Percentiles rank a stretch among this genome's conserved stretches.
Conservation (phyloP, 1,140 invertebrate species). For the Tachypleus tridentatus region DNA sequence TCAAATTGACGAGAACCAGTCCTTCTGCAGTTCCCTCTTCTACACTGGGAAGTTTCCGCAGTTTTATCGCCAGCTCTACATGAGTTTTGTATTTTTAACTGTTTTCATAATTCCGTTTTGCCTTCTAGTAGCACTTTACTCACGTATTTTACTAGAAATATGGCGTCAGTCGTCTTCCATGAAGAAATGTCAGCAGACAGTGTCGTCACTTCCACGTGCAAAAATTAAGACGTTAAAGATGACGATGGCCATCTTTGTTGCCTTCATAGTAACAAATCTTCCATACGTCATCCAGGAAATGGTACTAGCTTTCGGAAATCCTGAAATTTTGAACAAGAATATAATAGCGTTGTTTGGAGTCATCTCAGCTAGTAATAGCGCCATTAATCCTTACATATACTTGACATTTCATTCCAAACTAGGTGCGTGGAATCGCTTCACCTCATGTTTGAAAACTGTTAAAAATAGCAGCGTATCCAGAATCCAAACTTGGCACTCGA, state of each 20-base stretch:
- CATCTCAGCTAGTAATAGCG: constrained; percentile 20
- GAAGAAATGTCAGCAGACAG: constrained; percentile 6
- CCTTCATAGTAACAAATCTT: constrained; percentile 31
- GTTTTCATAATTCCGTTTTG: constrained; percentile 16
- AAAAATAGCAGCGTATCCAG: too few species aligned
- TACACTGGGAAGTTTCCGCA: constrained; percentile 7
- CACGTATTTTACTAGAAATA: constrained; percentile 10
- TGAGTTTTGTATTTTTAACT: constrained; percentile 11
- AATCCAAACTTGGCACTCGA: too few species aligned
- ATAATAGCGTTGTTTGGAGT: constrained; percentile 13
- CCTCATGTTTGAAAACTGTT: too few species aligned
- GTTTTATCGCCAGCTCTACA: constrained; percentile 13
- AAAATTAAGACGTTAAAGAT: constrained; percentile 37
- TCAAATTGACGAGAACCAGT: background rate
- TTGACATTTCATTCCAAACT: constrained; percentile 14
- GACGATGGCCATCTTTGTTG: constrained; percentile 33
- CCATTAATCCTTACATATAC: constrained; percentile 21
- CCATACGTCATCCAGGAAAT: constrained; percentile 36
- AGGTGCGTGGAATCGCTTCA: too few species aligned
- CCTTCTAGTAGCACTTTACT: constrained; percentile 10
- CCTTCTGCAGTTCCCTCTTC: constrained; percentile 15
- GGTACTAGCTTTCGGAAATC: constrained; percentile 12
- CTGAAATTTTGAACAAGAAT: constrained; percentile 5
- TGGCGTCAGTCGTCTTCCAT: constrained; percentile 11
- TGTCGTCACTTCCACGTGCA: constrained; percentile 30